Evolutionary conservation across 2,113 vertebrate species (phyloP).

Genomic region (Sorex araneus): DNA sequence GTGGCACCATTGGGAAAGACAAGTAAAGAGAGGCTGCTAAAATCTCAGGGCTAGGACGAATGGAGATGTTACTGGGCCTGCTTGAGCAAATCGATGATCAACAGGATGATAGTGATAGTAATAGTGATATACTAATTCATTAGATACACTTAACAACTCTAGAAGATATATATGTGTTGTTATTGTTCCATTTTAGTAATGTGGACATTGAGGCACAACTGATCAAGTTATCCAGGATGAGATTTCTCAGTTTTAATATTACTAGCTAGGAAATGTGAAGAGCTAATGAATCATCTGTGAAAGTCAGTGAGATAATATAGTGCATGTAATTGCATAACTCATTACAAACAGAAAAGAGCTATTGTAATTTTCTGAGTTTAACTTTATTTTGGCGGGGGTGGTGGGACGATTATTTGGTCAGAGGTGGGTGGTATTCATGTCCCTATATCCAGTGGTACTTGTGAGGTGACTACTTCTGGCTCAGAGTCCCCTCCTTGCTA

Average conservation of each 20-base stretch:
- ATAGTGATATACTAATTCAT: conserved; percentile 30
- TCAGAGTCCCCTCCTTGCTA: too few species aligned
- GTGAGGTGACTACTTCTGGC: too few species aligned
- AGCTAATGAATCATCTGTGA: conserved; percentile 1
- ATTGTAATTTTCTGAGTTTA: conserved; percentile 13
- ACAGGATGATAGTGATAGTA: too few species aligned
- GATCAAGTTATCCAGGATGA: background rate
- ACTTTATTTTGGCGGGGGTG: too few species aligned
- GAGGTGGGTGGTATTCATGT: too few species aligned
- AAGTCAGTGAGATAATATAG: background rate
- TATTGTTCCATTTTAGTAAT: conserved; percentile 38
- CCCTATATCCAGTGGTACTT: too few species aligned
- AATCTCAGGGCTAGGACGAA: too few species aligned
- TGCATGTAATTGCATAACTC: background rate
- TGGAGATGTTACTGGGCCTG: too few species aligned
- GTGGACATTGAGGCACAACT: conserved; percentile 8
- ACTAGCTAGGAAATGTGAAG: background rate
- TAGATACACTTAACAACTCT: conserved; percentile 13
- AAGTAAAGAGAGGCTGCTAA: too few species aligned
- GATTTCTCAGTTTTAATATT: conserved; percentile 44
- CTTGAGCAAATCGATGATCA: too few species aligned
- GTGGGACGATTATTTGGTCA: too few species aligned
- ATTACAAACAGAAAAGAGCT: background rate
- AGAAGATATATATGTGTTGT: background rate
- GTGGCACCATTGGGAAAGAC: too few species aligned